A percentile compares a stretch with the other conserved stretches of the same genome.
Evolutionary conservation across 2,888 invertebrate species (phyloP).

Genomic region (Noctua comes): DNA sequence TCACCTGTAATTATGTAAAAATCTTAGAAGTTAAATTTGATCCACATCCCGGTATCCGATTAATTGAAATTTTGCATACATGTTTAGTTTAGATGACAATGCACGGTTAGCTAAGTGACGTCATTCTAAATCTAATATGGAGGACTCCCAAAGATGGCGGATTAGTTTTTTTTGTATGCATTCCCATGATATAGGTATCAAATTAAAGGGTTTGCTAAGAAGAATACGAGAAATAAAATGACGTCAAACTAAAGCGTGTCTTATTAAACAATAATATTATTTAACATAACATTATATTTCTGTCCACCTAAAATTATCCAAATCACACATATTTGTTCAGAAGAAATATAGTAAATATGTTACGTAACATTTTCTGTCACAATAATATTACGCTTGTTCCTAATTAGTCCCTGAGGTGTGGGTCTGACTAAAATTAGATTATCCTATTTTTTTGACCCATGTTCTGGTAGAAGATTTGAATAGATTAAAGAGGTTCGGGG

Average conservation of each 20-base stretch:
- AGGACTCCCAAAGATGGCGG: not conserved
- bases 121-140: not conserved
- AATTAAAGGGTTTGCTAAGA: too few species aligned
- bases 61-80: too few species aligned
- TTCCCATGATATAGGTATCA: not conserved
- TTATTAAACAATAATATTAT: not conserved
- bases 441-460: not conserved
- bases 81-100: not conserved
- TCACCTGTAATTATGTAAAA: not conserved
- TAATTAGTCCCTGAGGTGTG: not conserved
- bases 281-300: not conserved
- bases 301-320: not conserved
- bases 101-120: not conserved
- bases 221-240: not conserved
- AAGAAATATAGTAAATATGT: not conserved
- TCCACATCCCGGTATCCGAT: too few species aligned
- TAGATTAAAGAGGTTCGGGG: not conserved
- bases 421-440: not conserved
- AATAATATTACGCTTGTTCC: not conserved
- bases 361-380: not conserved
- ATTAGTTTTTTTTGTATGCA: not conserved
- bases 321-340: conserved; percentile 1
- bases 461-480: not conserved
- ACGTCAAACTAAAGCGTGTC: not conserved
- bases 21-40: not conserved